Percentiles rank a stretch among this genome's conserved stretches.
phyloP scores from a whole-genome alignment of 2,797 vertebrate genomes.

The Scyliorhinus canicula region DNA sequence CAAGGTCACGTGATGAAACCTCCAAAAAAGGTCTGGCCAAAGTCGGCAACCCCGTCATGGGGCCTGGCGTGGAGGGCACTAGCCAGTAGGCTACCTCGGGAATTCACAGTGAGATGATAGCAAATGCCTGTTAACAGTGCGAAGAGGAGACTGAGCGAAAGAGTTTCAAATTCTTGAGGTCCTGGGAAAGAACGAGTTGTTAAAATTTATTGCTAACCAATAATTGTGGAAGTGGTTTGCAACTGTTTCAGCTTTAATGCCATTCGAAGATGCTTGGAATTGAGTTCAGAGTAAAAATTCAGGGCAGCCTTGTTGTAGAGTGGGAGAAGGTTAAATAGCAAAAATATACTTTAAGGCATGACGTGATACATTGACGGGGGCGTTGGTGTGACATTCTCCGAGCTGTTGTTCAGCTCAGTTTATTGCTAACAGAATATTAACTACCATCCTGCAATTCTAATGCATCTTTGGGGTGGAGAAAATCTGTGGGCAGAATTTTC shows the following conservation, averaged over 20 bases:
- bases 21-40: not conserved
- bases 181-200: not conserved
- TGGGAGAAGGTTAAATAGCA: not conserved
- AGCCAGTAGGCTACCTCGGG: no score
- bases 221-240: not conserved
- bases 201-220: not conserved
- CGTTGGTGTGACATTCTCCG: slow-evolving; percentile 32
- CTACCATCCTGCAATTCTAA: slow-evolving; percentile 18
- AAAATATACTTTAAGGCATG: not conserved
- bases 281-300: not conserved
- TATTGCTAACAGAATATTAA: slow-evolving; percentile 25
- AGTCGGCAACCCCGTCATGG: not conserved
- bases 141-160: not conserved
- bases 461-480: not conserved
- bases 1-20: not conserved
- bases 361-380: not conserved
- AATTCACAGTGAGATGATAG: not conserved
- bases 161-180: not conserved
- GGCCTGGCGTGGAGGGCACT: not conserved
- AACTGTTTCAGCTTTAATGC: not conserved
- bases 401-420: slow-evolving; percentile 33
- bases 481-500: no score
- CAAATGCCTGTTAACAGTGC: not conserved
- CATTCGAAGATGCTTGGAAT: not conserved
- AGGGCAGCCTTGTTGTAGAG: not conserved